Conservation (phyloP, 2,797 vertebrate genomes). For the Fistularia commersonii region DNA sequence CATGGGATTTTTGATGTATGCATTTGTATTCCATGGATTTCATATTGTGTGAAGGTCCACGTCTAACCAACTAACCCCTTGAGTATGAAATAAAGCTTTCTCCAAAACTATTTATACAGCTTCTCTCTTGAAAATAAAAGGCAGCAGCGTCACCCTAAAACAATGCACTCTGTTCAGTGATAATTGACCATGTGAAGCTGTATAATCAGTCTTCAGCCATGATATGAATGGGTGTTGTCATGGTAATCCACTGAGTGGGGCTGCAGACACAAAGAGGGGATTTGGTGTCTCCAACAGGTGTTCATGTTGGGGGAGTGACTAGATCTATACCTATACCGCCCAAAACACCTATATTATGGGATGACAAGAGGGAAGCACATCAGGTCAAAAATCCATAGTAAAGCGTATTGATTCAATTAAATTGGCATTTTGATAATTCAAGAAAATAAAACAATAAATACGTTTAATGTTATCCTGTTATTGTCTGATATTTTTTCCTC, state of each 20-base stretch:
- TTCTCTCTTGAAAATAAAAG: conserved; percentile 2
- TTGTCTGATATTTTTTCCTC: too few relatives aligned
- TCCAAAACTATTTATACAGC: conserved; percentile 23
- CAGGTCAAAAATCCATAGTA: conserved; percentile 6
- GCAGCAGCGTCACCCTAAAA: conserved; percentile 44
- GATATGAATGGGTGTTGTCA: conserved; percentile 70
- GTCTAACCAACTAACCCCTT: conserved; percentile 6
- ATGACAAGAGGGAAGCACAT: conserved; percentile 9
- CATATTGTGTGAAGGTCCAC: conserved; percentile 8
- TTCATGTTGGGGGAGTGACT: conserved; percentile 55
- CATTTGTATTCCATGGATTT: not conserved
- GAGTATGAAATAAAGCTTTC: conserved; percentile 37
- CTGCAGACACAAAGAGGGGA: conserved; percentile 68
- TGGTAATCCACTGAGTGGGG: conserved; percentile 64
- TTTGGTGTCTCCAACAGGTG: conserved; percentile 78
- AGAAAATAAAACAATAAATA: too few relatives aligned
- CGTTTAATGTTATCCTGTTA: too few relatives aligned
- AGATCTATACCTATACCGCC: conserved; percentile 42
- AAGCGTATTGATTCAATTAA: not conserved
- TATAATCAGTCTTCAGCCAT: conserved; percentile 62
- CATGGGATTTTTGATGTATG: too few relatives aligned
- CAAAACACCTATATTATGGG: conserved; percentile 9
- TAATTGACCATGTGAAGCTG: conserved; percentile 63
- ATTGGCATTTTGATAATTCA: too few relatives aligned
- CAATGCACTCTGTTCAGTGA: conserved; percentile 45